Conservation (phyloP, 2,113 vertebrate species). For the Anguilla rostrata region DNA sequence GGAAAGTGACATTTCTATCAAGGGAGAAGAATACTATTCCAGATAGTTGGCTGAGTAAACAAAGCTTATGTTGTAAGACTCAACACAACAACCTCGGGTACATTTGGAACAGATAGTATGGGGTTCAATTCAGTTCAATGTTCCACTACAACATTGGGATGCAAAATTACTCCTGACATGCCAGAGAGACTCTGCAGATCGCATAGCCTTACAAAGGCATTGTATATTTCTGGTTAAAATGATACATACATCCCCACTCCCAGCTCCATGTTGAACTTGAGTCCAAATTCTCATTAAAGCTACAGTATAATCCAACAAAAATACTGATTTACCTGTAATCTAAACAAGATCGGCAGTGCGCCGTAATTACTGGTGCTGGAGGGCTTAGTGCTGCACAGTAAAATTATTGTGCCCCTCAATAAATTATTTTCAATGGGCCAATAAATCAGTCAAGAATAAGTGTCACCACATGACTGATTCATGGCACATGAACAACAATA, state of each 20-base stretch:
- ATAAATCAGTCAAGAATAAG: background rate
- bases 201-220: background rate
- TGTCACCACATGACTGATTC: background rate
- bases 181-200: background rate
- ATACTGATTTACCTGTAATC: background rate
- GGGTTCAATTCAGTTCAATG: slow-evolving; percentile 17
- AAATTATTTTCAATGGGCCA: background rate
- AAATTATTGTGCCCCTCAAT: background rate
- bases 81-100: slow-evolving; percentile 15
- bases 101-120: slow-evolving; percentile 16
- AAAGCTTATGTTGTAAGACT: slow-evolving; percentile 11
- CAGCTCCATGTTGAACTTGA: background rate
- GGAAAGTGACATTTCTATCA: background rate
- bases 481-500: background rate
- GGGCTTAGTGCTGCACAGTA: background rate
- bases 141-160: background rate
- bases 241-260: background rate
- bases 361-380: background rate
- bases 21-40: background rate
- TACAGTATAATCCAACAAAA: background rate
- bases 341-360: background rate
- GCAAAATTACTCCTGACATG: background rate
- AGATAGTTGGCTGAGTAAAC: slow-evolving; percentile 10
- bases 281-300: background rate
- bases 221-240: background rate